phyloP scores from a whole-genome alignment of 2,113 vertebrate species.

The Syngnathoides biaculeatus region DNA sequence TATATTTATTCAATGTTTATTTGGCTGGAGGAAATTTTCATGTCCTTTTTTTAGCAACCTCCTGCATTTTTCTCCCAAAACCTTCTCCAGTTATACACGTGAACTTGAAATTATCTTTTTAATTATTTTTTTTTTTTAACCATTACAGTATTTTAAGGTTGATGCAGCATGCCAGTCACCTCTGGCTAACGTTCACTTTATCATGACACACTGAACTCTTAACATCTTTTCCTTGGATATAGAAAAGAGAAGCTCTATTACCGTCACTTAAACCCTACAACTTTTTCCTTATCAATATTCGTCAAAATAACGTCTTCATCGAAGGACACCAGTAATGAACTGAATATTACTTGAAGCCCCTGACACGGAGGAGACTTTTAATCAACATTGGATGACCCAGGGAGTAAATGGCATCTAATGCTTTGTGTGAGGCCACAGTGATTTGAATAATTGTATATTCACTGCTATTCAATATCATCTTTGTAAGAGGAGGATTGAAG shows the following conservation, averaged over 20 bases:
- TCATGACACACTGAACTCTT: not conserved
- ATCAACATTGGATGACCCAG: slow-evolving; percentile 13
- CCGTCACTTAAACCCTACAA: slow-evolving; percentile 18
- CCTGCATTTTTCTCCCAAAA: not conserved
- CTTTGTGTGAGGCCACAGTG: no score
- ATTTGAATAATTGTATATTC: slow-evolving; percentile 8
- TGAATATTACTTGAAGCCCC: slow-evolving; percentile 31
- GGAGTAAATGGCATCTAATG: not conserved
- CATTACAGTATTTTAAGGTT: slow-evolving; percentile 1
- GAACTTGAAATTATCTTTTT: not conserved
- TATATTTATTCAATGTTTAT: slow-evolving; percentile 31
- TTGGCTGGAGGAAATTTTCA: slow-evolving; percentile 8
- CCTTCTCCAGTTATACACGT: not conserved
- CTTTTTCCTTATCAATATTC: slow-evolving; percentile 4
- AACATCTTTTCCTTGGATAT: slow-evolving; percentile 5
- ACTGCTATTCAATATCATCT: not conserved
- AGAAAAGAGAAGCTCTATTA: not conserved
- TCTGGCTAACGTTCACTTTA: no score
- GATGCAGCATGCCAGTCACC: not conserved
- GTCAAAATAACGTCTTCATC: slow-evolving; percentile 7
- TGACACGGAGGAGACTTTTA: slow-evolving; percentile 21
- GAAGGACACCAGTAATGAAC: slow-evolving; percentile 18
- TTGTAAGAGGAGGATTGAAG: not conserved
- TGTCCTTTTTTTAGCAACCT: not conserved
- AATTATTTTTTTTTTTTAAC: not conserved